A percentile compares a stretch with the other conserved stretches of the same genome.
phyloP scores from a whole-genome alignment of 2,797 vertebrate genomes.

The Tinamus major region DNA sequence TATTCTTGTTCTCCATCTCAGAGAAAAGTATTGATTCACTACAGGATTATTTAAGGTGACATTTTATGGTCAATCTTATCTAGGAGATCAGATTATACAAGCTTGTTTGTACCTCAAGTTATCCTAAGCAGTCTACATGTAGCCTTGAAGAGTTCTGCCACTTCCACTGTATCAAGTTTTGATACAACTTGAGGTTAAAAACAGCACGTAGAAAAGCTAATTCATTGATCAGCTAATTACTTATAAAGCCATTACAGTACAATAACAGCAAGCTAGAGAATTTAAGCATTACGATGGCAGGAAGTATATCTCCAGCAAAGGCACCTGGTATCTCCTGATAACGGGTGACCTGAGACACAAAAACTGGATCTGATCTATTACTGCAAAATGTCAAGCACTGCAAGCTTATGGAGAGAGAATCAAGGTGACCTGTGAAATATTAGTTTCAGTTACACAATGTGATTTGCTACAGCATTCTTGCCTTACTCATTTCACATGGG shows the following conservation, averaged over 20 bases:
- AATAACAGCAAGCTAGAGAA: not conserved
- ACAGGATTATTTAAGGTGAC: not conserved
- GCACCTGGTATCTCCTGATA: not conserved
- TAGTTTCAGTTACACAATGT: not conserved
- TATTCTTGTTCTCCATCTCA: not conserved
- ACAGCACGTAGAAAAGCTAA: not conserved
- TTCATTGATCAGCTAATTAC: not conserved
- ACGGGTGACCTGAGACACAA: not conserved
- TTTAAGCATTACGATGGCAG: too few species aligned
- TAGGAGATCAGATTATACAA: not conserved
- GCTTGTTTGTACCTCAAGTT: not conserved
- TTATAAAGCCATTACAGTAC: not conserved
- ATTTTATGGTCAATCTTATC: not conserved
- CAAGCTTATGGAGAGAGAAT: not conserved
- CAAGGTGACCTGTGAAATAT: not conserved
- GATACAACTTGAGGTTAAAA: not conserved
- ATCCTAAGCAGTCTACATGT: not conserved
- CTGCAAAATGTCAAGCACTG: not conserved
- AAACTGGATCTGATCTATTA: not conserved
- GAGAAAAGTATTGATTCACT: not conserved
- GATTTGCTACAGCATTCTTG: not conserved
- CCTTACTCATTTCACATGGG: not conserved
- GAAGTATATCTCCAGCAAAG: not conserved
- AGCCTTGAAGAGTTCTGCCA: not conserved
- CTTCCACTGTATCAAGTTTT: not conserved